Evolutionary conservation across 2,888 invertebrate species (phyloP).

Genomic region (Aelia acuminata): DNA sequence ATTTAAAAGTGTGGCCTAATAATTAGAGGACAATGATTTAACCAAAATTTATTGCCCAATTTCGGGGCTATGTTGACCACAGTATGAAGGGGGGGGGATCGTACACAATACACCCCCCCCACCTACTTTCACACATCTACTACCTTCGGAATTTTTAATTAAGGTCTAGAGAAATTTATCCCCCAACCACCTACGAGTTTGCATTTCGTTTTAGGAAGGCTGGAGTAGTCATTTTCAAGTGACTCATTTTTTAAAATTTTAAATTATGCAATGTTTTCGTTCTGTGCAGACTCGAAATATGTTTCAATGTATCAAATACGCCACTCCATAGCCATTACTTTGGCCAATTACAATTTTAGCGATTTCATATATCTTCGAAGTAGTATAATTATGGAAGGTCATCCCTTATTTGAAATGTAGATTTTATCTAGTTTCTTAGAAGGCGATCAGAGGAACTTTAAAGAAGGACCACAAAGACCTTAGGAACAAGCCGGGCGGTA

Average conservation of each 20-base stretch:
- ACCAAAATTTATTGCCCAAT: slow-evolving; percentile 27
- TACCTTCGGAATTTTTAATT: slow-evolving; percentile 34
- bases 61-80: background rate
- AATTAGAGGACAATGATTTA: background rate
- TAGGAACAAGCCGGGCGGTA: background rate
- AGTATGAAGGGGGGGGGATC: background rate
- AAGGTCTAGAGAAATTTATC: background rate
- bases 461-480: background rate
- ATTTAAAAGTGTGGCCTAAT: slow-evolving; percentile 1
- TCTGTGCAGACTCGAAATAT: no score
- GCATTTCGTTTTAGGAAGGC: background rate
- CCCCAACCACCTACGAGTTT: background rate
- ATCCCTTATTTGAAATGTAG: background rate
- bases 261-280: no score
- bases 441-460: background rate
- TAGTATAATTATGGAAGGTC: background rate
- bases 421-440: background rate
- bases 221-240: no score
- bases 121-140: background rate
- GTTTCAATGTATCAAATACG: no score
- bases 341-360: no score
- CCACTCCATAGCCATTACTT: no score
- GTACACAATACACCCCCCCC: no score
- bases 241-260: no score
- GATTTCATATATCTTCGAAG: no score